Percentiles rank a stretch among this genome's conserved stretches.
phyloP scores from a whole-genome alignment of 2,888 invertebrate genomes.

The Muschampia plurimacula region DNA sequence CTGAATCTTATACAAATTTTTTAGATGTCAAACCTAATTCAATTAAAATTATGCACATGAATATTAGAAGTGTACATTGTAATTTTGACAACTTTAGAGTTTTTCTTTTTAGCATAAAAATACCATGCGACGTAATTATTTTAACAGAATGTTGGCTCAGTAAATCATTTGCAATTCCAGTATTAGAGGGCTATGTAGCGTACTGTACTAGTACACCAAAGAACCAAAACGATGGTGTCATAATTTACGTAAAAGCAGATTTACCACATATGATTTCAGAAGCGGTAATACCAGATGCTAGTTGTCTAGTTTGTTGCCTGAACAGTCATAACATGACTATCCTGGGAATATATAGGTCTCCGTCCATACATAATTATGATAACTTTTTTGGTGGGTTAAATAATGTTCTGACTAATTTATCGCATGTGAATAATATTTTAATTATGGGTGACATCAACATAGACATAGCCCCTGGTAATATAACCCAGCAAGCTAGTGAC shows the following conservation, averaged over 20 bases:
- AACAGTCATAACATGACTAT: conserved; percentile 8
- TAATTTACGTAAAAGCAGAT: conserved; percentile 16
- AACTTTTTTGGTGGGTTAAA: conserved; percentile 24
- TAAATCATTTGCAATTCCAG: not conserved
- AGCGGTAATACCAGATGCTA: conserved; percentile 15
- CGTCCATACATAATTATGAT: conserved; percentile 16
- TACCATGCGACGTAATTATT: conserved; percentile 17
- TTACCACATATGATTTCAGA: conserved; percentile 15
- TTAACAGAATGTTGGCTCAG: conserved; percentile 28
- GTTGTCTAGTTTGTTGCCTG: conserved; percentile 22
- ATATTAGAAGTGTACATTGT: conserved; percentile 24
- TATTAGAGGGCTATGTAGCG: conserved; percentile 12
- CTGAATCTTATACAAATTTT: not conserved
- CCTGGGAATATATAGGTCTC: conserved; percentile 32
- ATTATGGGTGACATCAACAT: conserved; percentile 36
- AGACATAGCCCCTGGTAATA: conserved; percentile 13
- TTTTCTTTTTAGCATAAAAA: conserved; percentile 11
- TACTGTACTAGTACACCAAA: conserved; percentile 13
- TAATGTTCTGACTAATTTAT: not conserved
- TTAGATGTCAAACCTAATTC: not conserved
- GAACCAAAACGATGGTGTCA: conserved; percentile 37
- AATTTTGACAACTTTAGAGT: conserved; percentile 22
- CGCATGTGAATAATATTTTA: not conserved
- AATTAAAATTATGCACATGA: conserved; percentile 19
- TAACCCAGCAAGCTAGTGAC: conserved; percentile 3